Evolutionary conservation across 2,113 vertebrate genomes (phyloP), one percentile per base, ranked within the genome.

Genomic region (Aplodontia rufa): DNA sequence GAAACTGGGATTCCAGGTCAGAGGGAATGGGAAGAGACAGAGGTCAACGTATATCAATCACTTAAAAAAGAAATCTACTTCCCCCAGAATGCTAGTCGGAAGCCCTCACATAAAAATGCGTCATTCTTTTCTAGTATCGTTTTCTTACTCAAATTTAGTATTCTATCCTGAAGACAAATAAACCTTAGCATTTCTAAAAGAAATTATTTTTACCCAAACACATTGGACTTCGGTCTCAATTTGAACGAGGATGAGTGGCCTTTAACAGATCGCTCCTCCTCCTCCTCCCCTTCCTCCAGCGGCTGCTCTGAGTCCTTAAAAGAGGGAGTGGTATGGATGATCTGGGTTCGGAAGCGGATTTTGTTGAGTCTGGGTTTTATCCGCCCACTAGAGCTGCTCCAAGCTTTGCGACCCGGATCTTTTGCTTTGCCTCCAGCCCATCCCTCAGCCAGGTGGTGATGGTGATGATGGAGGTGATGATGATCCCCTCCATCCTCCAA

Each of bases 271-370:
- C 98, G 98, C 4, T 99, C 99, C 58, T 98, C 98, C 8, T 99
- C 98, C 8, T 99, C 99, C 30, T 99, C 99, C 0, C 98, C 98
- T 76, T 99, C 98, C 42, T 97, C 97, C 60, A 95, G 74, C 0
- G 97, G n/a, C n/a, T 98, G 98, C 60, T 98, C 98, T 0, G 89
- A 95, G 49, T 97, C 97, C 72, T 87, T 85, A 86, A 98, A 97
- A 51, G 99, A 99, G 5, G 99, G 99, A 1, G 99, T 99, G 87
- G 99, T 99, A 98, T 99, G 99, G 97, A 99, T 99, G 95, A 99
- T 99, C 97, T 99, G 99, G 51, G 99, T 99, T 95, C 98, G 98
- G 97, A 99, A 99, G 60, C 99, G 98, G 80, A 99, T 99, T 87
- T 99, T 99, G 95, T 99, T 99, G 76, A 99, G 98, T 90, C 99